Base-by-base conservation (phyloP, 1,140 invertebrate genomes). In the Diorhabda sublineata region DNA sequence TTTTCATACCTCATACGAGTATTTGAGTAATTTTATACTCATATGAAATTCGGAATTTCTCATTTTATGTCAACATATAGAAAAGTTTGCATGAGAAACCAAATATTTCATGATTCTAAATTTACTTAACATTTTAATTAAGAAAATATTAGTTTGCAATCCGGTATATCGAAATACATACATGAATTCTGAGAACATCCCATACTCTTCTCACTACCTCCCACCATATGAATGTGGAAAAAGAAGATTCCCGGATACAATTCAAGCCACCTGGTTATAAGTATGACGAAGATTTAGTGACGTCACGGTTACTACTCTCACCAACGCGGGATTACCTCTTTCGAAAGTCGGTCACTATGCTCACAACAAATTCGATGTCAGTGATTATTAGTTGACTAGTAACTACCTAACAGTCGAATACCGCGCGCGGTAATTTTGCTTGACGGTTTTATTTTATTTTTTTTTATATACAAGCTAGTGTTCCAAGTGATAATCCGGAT, bases 311-410 rank as follows among this genome's bases (percentile, higher is more conserved):
- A 26, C 58, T 62, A 76, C 77, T 77, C 77, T 78, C 76, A 76
- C 76, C 77, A 69, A 75, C 65, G 67, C 69, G 75, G 72, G 71
- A 77, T 74, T 74, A 67, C 69, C 73, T 74, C 72, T 69, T 69
- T 74, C 61, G 77, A 78, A 78, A 78, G 77, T 78, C 77, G 77
- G 77, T 78, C 77, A 78, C 71, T 78, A 69, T 75, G 75, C 71
- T 67, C 73, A 60, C 57, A 45, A 63, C 11, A 52, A 52, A 52
- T n/a, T 6, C 59, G 42, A 60, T 26, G 11, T 7, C 59, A 11
- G 42, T 42, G 59, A 60, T 26, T 7, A 6, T 60, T 60, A 60
- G 42, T 60, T 64, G 9, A 47, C 8, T 26, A 26, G 26, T 26
- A 26, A 26, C 26, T 26, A 26, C 26, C 26, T 26, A 26, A 26